A percentile compares a stretch with the other conserved stretches of the same genome.
These are phyloP conservation scores for Caenorhabditis remanei DNA, from an alignment of 1,140 invertebrate species.

Conservation along the genomic window DNA sequence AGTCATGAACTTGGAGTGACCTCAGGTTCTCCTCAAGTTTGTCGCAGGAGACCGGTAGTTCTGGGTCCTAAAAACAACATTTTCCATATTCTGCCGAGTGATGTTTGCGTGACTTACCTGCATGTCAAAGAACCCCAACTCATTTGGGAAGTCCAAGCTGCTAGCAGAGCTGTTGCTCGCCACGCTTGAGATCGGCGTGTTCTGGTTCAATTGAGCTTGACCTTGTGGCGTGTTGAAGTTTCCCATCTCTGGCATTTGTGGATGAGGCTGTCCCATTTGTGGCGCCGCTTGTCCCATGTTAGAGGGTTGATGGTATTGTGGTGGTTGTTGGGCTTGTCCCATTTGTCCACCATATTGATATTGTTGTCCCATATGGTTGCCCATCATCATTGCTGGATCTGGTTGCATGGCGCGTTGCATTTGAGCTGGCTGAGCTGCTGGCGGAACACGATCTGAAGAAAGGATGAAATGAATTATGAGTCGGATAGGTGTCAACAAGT, in stretches of 20 bases:
- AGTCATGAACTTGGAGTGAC: slow-evolving; percentile 23
- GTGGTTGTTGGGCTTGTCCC: slow-evolving; percentile 18
- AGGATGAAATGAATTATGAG: slow-evolving; percentile 43
- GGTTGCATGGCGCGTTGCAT: slow-evolving; percentile 30
- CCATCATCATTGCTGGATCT: slow-evolving; percentile 19
- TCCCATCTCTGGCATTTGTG: slow-evolving; percentile 32
- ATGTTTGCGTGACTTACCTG: background rate
- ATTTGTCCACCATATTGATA: background rate
- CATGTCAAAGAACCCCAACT: slow-evolving; percentile 38
- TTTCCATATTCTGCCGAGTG: background rate
- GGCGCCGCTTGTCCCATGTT: background rate
- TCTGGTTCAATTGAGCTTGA: background rate
- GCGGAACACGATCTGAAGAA: slow-evolving; percentile 31
- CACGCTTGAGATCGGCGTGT: slow-evolving; percentile 1
- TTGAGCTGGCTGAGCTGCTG: slow-evolving; percentile 1
- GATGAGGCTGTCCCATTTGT: slow-evolving; percentile 29
- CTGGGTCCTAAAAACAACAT: background rate
- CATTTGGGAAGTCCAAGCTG: slow-evolving; percentile 33
- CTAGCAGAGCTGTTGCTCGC: slow-evolving; percentile 31
- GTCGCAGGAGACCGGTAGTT: slow-evolving; percentile 17
- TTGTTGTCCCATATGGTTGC: slow-evolving; percentile 31
- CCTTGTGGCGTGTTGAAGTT: slow-evolving; percentile 17
- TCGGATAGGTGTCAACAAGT: slow-evolving; percentile 34
- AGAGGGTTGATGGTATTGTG: background rate
- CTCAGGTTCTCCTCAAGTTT: slow-evolving; percentile 24